Percentiles rank a stretch among this genome's conserved stretches.
Evolutionary conservation across 2,113 vertebrate species (phyloP).

Genomic region (Ellobius talpinus): DNA sequence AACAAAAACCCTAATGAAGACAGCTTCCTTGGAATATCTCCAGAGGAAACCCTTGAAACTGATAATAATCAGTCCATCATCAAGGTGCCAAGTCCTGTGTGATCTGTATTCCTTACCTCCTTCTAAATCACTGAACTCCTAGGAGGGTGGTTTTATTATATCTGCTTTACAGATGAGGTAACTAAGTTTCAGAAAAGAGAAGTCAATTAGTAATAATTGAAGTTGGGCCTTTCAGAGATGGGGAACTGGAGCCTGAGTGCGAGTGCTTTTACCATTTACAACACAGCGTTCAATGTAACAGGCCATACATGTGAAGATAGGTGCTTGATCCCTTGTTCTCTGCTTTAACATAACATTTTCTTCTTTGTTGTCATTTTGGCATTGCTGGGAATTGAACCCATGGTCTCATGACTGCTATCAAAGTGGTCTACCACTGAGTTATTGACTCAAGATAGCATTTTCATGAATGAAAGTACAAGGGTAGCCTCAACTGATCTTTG

Average conservation of each 20-base stretch:
- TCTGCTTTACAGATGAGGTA: neutral
- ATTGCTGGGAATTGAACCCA: neutral
- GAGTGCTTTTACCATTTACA: neutral
- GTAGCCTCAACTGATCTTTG: neutral
- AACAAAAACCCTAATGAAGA: too few relatives aligned
- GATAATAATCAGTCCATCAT: too few relatives aligned
- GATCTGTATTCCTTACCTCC: neutral
- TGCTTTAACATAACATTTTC: neutral
- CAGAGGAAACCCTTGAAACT: neutral
- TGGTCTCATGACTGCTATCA: neutral
- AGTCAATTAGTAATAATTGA: neutral
- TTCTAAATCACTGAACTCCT: neutral
- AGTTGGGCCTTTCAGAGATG: neutral
- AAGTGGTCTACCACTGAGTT: neutral
- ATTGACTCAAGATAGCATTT: neutral
- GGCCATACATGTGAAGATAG: neutral
- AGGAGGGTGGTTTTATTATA: neutral
- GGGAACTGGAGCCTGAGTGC: neutral
- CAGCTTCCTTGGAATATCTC: neutral
- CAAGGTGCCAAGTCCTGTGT: neutral
- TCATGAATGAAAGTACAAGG: neutral
- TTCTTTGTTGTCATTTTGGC: neutral
- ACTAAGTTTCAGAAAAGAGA: neutral
- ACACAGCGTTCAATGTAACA: neutral
- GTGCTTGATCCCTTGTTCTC: accelerated